Percentiles rank a stretch among this genome's conserved stretches.
Evolutionary conservation across 2,113 vertebrate genomes (phyloP).

Genomic region (Dipodomys spectabilis): DNA sequence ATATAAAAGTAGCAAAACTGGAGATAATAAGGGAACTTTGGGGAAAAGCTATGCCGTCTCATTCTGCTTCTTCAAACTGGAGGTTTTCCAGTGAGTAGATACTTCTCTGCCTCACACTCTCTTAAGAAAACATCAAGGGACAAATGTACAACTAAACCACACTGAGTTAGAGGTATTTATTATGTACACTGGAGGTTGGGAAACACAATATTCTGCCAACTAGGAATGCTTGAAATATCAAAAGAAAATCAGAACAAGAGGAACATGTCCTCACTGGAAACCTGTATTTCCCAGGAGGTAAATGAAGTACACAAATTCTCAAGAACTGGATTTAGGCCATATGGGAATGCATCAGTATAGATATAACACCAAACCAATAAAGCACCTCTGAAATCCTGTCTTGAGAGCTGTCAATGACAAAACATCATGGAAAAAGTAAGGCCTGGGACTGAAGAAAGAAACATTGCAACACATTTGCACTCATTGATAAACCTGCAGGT

Average conservation of each 20-base stretch:
- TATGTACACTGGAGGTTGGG: background rate
- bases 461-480: background rate
- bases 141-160: background rate
- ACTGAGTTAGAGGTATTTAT: background rate
- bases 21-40: background rate
- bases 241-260: background rate
- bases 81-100: background rate
- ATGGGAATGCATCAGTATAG: background rate
- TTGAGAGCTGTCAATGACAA: background rate
- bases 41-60: background rate
- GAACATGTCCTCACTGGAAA: background rate
- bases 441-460: background rate
- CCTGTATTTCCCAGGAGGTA: background rate
- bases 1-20: background rate
- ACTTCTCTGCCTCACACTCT: background rate
- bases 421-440: background rate
- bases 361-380: background rate
- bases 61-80: background rate
- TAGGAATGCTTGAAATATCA: background rate
- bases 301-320: background rate
- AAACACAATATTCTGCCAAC: background rate
- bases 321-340: background rate
- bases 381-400: background rate
- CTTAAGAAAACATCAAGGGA: background rate
- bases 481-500: background rate